Conservation (phyloP, 37 sponge, comb jelly and placozoan genomes). For the Ephydatia muelleri region DNA sequence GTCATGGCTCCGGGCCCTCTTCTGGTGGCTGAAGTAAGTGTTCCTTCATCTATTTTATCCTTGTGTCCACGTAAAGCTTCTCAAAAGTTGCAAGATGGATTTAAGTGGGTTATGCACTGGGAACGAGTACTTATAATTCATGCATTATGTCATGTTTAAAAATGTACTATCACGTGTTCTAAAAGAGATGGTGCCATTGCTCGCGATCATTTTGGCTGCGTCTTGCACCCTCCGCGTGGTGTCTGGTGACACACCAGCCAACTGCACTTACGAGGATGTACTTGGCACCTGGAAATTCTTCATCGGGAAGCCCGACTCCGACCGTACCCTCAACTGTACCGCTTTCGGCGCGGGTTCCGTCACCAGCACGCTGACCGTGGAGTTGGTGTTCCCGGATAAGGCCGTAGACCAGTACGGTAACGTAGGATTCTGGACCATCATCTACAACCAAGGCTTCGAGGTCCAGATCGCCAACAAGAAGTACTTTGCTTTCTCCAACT, state of each 20-base stretch:
- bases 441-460: conserved; percentile 68
- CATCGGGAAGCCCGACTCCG: conserved; percentile 16
- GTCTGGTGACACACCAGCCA: conserved; percentile 54
- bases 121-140: too few relatives aligned
- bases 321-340: conserved; percentile 38
- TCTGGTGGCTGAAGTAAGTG: too few relatives aligned
- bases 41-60: too few relatives aligned
- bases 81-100: too few relatives aligned
- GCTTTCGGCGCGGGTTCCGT: conserved; percentile 1
- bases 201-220: too few relatives aligned
- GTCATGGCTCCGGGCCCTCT: too few relatives aligned
- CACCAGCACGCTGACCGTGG: conserved; percentile 5
- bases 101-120: too few relatives aligned
- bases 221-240: background rate
- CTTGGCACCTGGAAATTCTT: conserved; percentile 46
- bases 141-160: too few relatives aligned
- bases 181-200: too few relatives aligned
- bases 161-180: too few relatives aligned
- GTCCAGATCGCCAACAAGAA: conserved; percentile 39
- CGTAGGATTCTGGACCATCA: conserved; percentile 61
- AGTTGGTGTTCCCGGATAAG: conserved; percentile 33
- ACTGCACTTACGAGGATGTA: conserved; percentile 61
- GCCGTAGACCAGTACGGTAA: conserved; percentile 47
- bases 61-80: too few relatives aligned
- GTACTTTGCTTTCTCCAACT: conserved; percentile 63